Conservation (phyloP, 2,113 vertebrate species). For the Spilogale gracilis region DNA sequence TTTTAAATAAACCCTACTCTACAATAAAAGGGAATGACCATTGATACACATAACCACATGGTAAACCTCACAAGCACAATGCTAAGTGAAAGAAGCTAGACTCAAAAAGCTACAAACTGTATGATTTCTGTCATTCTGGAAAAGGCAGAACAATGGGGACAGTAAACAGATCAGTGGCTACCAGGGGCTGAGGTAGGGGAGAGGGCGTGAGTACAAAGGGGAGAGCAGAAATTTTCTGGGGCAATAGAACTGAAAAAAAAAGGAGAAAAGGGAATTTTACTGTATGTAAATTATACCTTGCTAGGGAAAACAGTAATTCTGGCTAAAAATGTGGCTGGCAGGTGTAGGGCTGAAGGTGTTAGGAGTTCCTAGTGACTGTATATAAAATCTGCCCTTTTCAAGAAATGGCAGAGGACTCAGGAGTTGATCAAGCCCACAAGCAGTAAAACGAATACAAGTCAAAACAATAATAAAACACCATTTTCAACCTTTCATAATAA, state of each 20-base stretch:
- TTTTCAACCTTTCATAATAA: neutral
- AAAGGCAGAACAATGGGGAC: neutral
- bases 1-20: neutral
- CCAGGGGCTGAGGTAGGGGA: neutral
- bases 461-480: constrained; percentile 6
- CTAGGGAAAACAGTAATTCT: neutral
- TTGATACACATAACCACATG: neutral
- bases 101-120: neutral
- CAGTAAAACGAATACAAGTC: neutral
- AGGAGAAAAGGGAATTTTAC: neutral
- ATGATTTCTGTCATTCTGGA: neutral
- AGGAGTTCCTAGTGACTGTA: neutral
- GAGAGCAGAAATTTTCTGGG: neutral
- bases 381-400: neutral
- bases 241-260: neutral
- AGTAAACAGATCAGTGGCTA: neutral
- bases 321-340: neutral
- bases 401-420: neutral
- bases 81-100: neutral
- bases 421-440: neutral
- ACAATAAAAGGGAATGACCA: neutral
- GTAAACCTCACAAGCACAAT: neutral
- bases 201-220: neutral
- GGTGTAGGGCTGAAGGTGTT: neutral
- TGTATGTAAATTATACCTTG: neutral